phyloP scores from a whole-genome alignment of 1,140 invertebrate genomes.

The Lepeophtheirus salmonis region DNA sequence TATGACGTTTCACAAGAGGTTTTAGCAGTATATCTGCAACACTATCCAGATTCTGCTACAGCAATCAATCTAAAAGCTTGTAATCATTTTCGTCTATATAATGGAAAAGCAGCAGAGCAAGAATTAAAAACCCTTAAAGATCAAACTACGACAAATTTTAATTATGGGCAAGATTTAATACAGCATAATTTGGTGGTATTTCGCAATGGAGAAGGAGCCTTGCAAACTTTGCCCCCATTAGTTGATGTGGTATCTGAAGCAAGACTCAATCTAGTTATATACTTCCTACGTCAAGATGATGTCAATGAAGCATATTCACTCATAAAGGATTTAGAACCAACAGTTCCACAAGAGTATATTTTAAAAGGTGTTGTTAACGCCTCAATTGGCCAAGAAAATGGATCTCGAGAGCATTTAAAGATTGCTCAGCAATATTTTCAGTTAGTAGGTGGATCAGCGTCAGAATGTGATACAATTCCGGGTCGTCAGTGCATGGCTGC shows the following conservation, averaged over 20 bases:
- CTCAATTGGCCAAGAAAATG: conserved; percentile 50
- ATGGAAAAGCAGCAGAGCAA: conserved; percentile 75
- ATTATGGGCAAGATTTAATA: conserved; percentile 77
- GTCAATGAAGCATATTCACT: conserved; percentile 57
- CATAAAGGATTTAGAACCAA: conserved; percentile 55
- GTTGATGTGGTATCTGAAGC: conserved; percentile 94
- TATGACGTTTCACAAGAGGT: conserved; percentile 85
- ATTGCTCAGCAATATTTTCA: conserved; percentile 90
- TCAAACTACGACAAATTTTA: conserved; percentile 54
- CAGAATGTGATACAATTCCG: conserved; percentile 82
- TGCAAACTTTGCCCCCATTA: conserved; percentile 68
- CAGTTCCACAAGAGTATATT: conserved; percentile 86
- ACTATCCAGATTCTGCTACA: conserved; percentile 78
- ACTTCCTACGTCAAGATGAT: conserved; percentile 77
- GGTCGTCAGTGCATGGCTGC: conserved; percentile 85
- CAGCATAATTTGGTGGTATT: conserved; percentile 94
- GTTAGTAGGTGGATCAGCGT: conserved; percentile 78
- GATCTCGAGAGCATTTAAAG: conserved; percentile 74
- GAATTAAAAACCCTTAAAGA: conserved; percentile 27
- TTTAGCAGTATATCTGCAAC: conserved; percentile 72
- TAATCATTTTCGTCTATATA: conserved; percentile 71
- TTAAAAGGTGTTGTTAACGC: conserved; percentile 90
- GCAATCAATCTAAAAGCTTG: conserved; percentile 87
- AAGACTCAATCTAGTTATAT: conserved; percentile 82
- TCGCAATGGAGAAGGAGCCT: conserved; percentile 72